Base-by-base conservation (phyloP, 2,888 invertebrate genomes). In the Heliconius erato region DNA sequence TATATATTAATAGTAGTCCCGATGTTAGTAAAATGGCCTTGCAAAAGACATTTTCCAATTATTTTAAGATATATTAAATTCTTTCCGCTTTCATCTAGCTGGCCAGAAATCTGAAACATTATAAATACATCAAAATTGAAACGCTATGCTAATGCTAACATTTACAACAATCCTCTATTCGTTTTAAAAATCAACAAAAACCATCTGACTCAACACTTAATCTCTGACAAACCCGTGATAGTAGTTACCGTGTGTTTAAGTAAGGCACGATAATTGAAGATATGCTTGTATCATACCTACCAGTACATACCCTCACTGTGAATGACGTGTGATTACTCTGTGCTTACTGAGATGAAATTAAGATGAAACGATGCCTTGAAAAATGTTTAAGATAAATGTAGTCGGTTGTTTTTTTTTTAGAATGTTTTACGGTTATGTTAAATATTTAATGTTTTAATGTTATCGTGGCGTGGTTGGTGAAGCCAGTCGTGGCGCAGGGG, bases 201-300 rank as follows among this genome's bases (percentile, higher is more conserved):
- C 2, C 16, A 26, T 72, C 44, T 72, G 26, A 26, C 23, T 32
- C 23, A 28, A 35, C 14, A 35, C 44, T 74, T 87, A 85, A 81
- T 88, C 88, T 87, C 76, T 87, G 87, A 69, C 44, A 87, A 91
- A 90, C 89, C 87, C 91, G 92, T 91, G 91, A 91, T 90, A 91
- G 89, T 90, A 87, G 91, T 90, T 91, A 91, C 93, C 91, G 93
- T 93, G 91, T 94, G 92, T 94, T 95, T 95, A 95, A 95, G 95
- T 95, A 95, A 94, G 95, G 95, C 94, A 95, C 95, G 94, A 93
- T 95, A 95, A 95, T 95, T 95, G 94, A 94, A 95, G 94, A 94
- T 94, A 94, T 93, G 93, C 91, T 90, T 87, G 91, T 92, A 94
- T 94, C 92, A 93, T 93, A 93, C 91, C 88, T 89, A 90, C 90